A percentile compares a stretch with the other conserved stretches of the same genome.
Evolutionary conservation across 92 coral and sea anemone species (phyloP).

Genomic region (Chrysogorgia sp.): DNA sequence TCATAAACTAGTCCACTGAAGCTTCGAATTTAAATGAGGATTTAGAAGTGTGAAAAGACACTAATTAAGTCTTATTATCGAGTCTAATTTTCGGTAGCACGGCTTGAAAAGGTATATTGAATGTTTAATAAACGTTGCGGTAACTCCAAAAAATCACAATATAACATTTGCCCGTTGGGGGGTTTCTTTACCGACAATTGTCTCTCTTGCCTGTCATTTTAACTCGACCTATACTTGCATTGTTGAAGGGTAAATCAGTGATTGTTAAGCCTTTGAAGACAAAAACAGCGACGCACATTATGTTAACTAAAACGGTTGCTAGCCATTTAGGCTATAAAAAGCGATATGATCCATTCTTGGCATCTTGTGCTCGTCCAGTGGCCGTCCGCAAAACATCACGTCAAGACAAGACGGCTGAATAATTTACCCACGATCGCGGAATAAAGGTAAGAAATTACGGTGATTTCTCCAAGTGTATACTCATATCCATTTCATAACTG

Average conservation of each 20-base stretch:
- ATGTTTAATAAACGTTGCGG: constrained; percentile 44
- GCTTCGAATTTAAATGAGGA: constrained; percentile 11
- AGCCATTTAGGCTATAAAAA: constrained; percentile 49
- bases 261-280: constrained; percentile 27
- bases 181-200: constrained; percentile 32
- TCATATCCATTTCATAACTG: too few species aligned
- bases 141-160: constrained; percentile 34
- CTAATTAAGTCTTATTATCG: constrained; percentile 39
- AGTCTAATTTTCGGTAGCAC: constrained; percentile 29
- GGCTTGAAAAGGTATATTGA: constrained; percentile 31
- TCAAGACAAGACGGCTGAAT: background rate
- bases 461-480: too few species aligned
- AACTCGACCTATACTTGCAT: constrained; percentile 34
- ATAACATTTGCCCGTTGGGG: constrained; percentile 24
- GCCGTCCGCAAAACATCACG: background rate
- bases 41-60: constrained; percentile 7
- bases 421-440: background rate
- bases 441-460: constrained; percentile 11
- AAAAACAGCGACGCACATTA: constrained; percentile 34
- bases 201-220: constrained; percentile 27
- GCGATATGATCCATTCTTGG: background rate
- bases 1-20: constrained; percentile 10
- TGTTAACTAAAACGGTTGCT: constrained; percentile 33
- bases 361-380: constrained; percentile 3
- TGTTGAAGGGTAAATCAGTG: constrained; percentile 15